phyloP scores from a whole-genome alignment of 1,140 invertebrate species.

The Bombus picipes region DNA sequence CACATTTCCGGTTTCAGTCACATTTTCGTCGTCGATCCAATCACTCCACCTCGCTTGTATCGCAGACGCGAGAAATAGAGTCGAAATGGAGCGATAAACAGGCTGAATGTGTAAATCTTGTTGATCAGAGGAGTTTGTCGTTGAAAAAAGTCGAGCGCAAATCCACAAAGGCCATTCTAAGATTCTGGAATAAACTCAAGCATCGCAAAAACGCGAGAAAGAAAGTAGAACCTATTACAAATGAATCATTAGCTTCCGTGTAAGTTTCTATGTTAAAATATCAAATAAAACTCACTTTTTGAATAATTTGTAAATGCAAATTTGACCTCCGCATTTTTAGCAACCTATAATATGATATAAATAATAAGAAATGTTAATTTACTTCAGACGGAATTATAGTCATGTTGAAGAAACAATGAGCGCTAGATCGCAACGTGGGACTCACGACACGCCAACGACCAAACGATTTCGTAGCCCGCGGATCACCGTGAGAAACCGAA shows the following conservation, averaged over 20 bases:
- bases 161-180: conserved; percentile 49
- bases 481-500: background rate
- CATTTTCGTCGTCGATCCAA: conserved; percentile 44
- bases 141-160: conserved; percentile 39
- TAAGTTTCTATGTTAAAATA: conserved; percentile 15
- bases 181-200: conserved; percentile 56
- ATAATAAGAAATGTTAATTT: background rate
- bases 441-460: conserved; percentile 25
- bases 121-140: background rate
- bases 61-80: conserved; percentile 4
- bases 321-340: background rate
- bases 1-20: conserved; percentile 30
- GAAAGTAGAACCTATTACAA: background rate
- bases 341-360: background rate
- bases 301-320: background rate
- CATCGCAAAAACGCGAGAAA: conserved; percentile 39
- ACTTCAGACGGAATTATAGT: conserved; percentile 35
- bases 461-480: conserved; percentile 6
- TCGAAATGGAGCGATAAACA: conserved; percentile 40
- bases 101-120: conserved; percentile 12
- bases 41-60: conserved; percentile 2
- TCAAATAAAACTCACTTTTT: background rate
- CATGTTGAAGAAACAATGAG: conserved; percentile 65
- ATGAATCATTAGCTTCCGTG: conserved; percentile 27
- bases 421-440: conserved; percentile 34